Conservation (phyloP, 1,140 invertebrate species). For the Pseudomyrmex flavicornis region DNA sequence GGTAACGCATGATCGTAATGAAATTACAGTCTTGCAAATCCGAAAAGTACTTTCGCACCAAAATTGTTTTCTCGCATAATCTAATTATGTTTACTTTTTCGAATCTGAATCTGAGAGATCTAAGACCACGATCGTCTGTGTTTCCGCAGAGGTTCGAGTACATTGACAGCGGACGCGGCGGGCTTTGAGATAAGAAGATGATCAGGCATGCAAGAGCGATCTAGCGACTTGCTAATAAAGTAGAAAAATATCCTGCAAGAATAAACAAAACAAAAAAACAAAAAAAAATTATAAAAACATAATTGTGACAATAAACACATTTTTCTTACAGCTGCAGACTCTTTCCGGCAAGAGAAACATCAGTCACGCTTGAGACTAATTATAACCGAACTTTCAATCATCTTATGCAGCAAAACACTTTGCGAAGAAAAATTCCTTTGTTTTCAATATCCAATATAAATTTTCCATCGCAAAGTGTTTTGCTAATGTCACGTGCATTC, state of each 20-base stretch:
- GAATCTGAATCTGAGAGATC: conserved; percentile 5
- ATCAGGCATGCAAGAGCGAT: conserved; percentile 58
- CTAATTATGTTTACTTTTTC: not conserved
- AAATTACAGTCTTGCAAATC: not conserved
- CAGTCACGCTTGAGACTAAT: conserved; percentile 81
- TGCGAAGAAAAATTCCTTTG: no score
- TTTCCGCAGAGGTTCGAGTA: conserved; percentile 84
- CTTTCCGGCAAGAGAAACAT: conserved; percentile 83
- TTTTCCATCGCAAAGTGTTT: no score
- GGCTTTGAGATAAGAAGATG: conserved; percentile 76
- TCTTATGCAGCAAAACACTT: conserved; percentile 27
- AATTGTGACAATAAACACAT: conserved; percentile 17
- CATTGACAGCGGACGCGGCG: conserved; percentile 84
- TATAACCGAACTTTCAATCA: conserved; percentile 8
- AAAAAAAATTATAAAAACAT: conserved; percentile 1
- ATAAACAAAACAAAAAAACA: not conserved
- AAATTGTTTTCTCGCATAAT: no score
- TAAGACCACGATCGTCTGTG: conserved; percentile 72
- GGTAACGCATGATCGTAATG: not conserved
- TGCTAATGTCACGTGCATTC: not conserved
- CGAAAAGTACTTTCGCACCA: not conserved
- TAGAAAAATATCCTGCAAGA: not conserved
- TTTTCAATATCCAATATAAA: no score
- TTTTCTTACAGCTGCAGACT: conserved; percentile 85
- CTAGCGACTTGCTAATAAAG: conserved; percentile 6